phyloP scores from a whole-genome alignment of 2,888 invertebrate genomes.

The Agrotis segetum region DNA sequence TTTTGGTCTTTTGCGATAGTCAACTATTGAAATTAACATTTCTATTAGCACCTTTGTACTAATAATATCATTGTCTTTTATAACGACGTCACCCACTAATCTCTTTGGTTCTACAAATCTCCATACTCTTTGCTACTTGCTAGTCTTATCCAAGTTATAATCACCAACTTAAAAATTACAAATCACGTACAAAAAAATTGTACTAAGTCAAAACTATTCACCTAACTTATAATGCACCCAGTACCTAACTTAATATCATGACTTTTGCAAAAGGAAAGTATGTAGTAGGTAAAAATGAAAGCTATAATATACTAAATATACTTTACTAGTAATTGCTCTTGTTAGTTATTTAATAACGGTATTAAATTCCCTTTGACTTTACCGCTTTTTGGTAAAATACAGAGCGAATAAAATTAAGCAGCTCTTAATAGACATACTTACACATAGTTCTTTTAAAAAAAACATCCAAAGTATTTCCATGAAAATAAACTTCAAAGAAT shows the following conservation, averaged over 20 bases:
- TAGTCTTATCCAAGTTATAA: not conserved
- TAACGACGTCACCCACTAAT: no score
- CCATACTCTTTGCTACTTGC: no score
- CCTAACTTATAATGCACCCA: not conserved
- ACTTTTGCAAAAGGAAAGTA: not conserved
- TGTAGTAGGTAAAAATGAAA: slow-evolving; percentile 8
- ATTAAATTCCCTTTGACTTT: slow-evolving; percentile 7
- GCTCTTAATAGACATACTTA: slow-evolving; percentile 16
- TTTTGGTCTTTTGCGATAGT: no score
- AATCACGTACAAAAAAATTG: not conserved
- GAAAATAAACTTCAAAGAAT: slow-evolving; percentile 20
- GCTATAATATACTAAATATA: not conserved
- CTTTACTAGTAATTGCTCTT: not conserved
- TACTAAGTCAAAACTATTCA: not conserved
- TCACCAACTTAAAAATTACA: not conserved
- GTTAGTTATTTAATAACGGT: slow-evolving; percentile 10
- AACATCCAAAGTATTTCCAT: not conserved
- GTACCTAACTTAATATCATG: not conserved
- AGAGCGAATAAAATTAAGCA: not conserved
- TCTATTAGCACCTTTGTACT: no score
- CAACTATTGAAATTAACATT: no score
- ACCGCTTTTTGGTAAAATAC: slow-evolving; percentile 12
- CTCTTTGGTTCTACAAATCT: no score
- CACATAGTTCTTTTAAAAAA: not conserved
- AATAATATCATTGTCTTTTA: no score